Evolutionary conservation across 2,797 vertebrate genomes (phyloP).

Genomic region (Pygocentrus nattereri): DNA sequence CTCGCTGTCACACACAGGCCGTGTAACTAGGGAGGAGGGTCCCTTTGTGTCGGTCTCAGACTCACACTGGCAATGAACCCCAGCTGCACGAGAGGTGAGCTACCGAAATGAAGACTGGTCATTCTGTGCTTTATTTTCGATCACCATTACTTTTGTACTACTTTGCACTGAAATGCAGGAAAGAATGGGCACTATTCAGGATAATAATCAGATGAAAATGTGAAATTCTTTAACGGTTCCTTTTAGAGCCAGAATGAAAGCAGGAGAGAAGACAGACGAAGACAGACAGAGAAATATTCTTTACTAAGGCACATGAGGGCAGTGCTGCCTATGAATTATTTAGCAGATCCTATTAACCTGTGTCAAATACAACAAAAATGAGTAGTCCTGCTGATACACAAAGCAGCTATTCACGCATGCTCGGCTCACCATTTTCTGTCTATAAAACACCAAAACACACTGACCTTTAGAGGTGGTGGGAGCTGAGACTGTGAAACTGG

Average conservation of each 20-base stretch:
- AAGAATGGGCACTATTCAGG: slow-evolving; percentile 7
- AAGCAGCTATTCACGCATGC: slow-evolving; percentile 44
- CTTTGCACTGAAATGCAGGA: slow-evolving; percentile 17
- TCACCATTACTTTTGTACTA: background rate
- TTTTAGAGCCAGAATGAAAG: background rate
- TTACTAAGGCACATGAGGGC: slow-evolving; percentile 35
- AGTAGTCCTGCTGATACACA: slow-evolving; percentile 61
- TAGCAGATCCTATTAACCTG: slow-evolving; percentile 75
- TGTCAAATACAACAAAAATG: slow-evolving; percentile 66
- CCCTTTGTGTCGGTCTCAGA: slow-evolving; percentile 8
- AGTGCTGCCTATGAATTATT: slow-evolving; percentile 74
- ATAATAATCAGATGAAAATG: background rate
- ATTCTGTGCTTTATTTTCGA: slow-evolving; percentile 2
- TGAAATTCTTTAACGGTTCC: background rate
- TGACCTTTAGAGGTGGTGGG: background rate
- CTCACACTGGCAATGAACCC: background rate
- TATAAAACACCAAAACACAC: background rate
- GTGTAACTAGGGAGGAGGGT: slow-evolving; percentile 42
- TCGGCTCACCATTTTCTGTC: background rate
- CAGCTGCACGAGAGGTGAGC: background rate
- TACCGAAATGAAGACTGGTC: slow-evolving; percentile 5
- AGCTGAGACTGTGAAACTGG: background rate
- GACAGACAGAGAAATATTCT: slow-evolving; percentile 28
- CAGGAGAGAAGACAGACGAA: slow-evolving; percentile 26
- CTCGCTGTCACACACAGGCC: slow-evolving; percentile 47